A percentile compares a stretch with the other conserved stretches of the same genome.
Evolutionary conservation across 1,140 invertebrate genomes (phyloP).

Genomic region (Phenacoccus solenopsis): DNA sequence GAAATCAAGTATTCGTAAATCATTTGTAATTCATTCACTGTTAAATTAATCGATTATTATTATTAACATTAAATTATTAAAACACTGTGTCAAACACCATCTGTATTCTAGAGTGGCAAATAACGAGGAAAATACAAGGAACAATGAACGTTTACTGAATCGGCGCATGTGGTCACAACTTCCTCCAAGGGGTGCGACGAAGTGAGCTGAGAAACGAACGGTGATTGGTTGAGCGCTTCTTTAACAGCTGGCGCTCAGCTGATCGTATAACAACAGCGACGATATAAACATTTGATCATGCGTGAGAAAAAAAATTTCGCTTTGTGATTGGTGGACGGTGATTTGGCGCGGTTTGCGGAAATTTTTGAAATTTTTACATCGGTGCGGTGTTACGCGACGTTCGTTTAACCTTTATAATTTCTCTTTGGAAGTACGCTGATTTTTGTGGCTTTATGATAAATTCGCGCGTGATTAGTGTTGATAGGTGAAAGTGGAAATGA

Average conservation of each 20-base stretch:
- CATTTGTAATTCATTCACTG: too few species aligned
- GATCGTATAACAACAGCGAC: background rate
- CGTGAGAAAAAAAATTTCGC: background rate
- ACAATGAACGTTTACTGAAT: background rate
- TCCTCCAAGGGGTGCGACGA: background rate
- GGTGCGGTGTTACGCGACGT: background rate
- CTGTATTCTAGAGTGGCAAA: too few species aligned
- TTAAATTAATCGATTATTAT: too few species aligned
- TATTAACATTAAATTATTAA: too few species aligned
- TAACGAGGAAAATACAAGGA: background rate
- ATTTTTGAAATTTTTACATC: background rate
- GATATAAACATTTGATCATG: background rate
- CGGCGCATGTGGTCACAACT: background rate
- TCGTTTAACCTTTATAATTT: too few species aligned
- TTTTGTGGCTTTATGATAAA: too few species aligned
- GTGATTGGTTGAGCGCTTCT: constrained; percentile 7
- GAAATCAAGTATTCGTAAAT: too few species aligned
- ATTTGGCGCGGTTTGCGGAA: background rate
- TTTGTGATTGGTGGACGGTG: background rate
- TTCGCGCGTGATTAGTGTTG: too few species aligned
- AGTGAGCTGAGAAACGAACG: background rate
- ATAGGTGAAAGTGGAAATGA: too few species aligned
- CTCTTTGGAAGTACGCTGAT: too few species aligned
- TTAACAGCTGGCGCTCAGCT: constrained; percentile 14
- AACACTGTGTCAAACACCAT: background rate